Conservation (phyloP, 1,140 invertebrate species). For the Drosophila takahashii region DNA sequence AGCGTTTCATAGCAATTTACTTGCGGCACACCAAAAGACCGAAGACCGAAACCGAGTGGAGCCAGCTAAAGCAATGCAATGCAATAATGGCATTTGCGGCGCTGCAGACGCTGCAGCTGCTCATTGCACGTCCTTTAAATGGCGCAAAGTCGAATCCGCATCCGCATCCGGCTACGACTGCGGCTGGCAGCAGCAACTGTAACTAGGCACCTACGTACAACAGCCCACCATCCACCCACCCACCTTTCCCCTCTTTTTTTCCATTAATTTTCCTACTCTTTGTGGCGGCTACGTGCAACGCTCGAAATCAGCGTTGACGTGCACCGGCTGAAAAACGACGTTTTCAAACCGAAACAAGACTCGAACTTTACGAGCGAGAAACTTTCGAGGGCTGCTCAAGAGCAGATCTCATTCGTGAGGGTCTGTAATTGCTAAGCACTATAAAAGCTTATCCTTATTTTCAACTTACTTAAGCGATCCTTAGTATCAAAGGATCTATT, state of each 20-base stretch:
- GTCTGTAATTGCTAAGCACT: slow-evolving; percentile 4
- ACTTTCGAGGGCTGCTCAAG: slow-evolving; percentile 15
- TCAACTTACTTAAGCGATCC: neutral
- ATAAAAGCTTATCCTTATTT: too few relatives aligned
- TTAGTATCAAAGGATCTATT: neutral
- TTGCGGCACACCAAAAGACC: slow-evolving; percentile 66
- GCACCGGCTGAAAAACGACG: slow-evolving; percentile 38
- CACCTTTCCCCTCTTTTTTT: slow-evolving; percentile 21
- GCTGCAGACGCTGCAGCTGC: slow-evolving; percentile 59
- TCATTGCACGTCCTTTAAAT: slow-evolving; percentile 62
- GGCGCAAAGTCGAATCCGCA: slow-evolving; percentile 26
- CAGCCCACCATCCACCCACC: neutral
- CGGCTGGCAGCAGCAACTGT: slow-evolving; percentile 59
- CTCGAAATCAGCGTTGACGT: slow-evolving; percentile 51
- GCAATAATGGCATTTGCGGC: slow-evolving; percentile 68
- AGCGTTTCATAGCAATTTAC: slow-evolving; percentile 78
- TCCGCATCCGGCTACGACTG: slow-evolving; percentile 18
- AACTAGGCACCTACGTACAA: slow-evolving; percentile 50
- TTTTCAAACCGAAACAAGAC: slow-evolving; percentile 8
- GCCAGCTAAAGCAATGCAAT: slow-evolving; percentile 55
- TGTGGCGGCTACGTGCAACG: slow-evolving; percentile 52
- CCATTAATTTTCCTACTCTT: slow-evolving; percentile 48
- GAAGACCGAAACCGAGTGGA: slow-evolving; percentile 30
- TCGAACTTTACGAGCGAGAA: slow-evolving; percentile 5
- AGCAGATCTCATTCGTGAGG: neutral